A percentile compares a stretch with the other conserved stretches of the same genome.
Evolutionary conservation across 2,113 vertebrate genomes (phyloP).

Genomic region (Protobothrops flavoviridis): DNA sequence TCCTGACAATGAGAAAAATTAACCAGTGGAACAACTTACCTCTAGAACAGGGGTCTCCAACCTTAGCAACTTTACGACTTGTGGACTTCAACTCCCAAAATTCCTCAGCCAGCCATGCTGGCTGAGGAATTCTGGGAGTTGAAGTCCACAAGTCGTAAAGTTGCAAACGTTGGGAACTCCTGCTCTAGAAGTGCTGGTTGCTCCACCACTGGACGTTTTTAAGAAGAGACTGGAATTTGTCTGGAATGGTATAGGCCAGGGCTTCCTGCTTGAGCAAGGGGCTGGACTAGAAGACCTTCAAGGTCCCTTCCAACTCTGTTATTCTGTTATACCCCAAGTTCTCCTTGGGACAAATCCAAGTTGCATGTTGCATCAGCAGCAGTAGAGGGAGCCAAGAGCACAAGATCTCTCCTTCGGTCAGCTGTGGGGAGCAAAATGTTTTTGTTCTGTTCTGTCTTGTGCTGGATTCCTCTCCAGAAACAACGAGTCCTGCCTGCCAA

Average conservation of each 20-base stretch:
- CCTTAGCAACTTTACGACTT: too few relatives aligned
- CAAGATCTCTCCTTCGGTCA: background rate
- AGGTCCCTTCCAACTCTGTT: background rate
- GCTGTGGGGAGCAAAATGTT: background rate
- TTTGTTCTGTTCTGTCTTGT: background rate
- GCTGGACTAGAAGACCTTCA: background rate
- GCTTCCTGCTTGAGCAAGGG: background rate
- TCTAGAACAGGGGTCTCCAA: too few relatives aligned
- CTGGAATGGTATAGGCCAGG: background rate
- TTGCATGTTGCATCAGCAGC: fast-evolving
- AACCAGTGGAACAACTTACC: too few relatives aligned
- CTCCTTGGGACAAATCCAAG: fast-evolving
- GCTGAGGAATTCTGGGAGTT: too few relatives aligned
- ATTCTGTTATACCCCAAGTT: background rate
- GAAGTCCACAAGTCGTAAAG: too few relatives aligned
- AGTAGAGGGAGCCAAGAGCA: background rate
- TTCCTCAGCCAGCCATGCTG: too few relatives aligned
- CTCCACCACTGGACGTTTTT: background rate
- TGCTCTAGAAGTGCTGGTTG: background rate
- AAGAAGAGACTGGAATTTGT: background rate
- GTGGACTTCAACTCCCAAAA: too few relatives aligned
- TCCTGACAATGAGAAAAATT: too few relatives aligned
- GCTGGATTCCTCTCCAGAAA: fast-evolving
- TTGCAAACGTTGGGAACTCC: too few relatives aligned
- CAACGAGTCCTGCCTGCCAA: fast-evolving